Conservation (phyloP, 1,140 invertebrate species). For the Apis dorsata region DNA sequence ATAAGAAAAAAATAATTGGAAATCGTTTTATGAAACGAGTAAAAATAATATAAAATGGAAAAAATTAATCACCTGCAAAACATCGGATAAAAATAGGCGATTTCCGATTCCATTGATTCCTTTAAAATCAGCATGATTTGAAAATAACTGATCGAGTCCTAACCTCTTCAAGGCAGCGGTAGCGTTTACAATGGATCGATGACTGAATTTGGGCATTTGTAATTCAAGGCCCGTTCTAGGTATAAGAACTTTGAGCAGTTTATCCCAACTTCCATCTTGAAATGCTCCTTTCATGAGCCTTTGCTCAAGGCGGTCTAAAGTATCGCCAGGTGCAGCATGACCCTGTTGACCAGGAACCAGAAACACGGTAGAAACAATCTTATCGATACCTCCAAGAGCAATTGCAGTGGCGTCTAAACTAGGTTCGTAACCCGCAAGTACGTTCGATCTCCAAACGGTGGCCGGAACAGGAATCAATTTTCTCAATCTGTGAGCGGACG, state of each 20-base stretch:
- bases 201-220: conserved; percentile 90
- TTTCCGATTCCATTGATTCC: conserved; percentile 88
- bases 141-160: conserved; percentile 89
- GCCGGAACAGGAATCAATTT: conserved; percentile 90
- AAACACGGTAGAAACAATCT: conserved; percentile 88
- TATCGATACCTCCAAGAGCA: conserved; percentile 85
- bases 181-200: conserved; percentile 89
- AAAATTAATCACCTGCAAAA: conserved; percentile 83
- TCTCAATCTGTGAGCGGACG: conserved; percentile 87
- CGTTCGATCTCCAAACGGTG: conserved; percentile 87
- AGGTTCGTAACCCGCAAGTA: conserved; percentile 90
- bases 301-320: conserved; percentile 86
- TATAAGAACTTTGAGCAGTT: conserved; percentile 86
- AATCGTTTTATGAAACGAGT: too few relatives aligned
- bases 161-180: conserved; percentile 87
- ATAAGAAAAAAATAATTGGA: not conserved
- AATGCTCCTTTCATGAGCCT: conserved; percentile 84
- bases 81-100: conserved; percentile 88
- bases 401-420: conserved; percentile 90
- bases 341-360: conserved; percentile 90
- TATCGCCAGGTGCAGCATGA: conserved; percentile 87
- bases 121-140: conserved; percentile 87
- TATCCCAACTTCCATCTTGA: conserved; percentile 86
- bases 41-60: too few relatives aligned
- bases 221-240: conserved; percentile 87